Base-by-base conservation (phyloP, 2,113 vertebrate genomes). In the Lophius piscatorius region DNA sequence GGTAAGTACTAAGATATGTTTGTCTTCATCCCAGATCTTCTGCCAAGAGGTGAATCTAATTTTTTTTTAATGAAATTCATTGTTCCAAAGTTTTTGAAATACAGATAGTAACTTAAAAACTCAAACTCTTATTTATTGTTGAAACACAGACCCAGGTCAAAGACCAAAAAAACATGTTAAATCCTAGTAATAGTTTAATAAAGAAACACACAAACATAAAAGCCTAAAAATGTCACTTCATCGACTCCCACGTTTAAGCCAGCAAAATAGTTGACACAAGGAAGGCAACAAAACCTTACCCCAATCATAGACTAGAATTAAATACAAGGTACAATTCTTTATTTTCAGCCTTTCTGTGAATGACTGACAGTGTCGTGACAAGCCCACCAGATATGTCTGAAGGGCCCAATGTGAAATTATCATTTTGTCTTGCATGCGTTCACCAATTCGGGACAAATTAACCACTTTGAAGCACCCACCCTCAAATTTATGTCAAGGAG, bases 281-380 rank as follows among this genome's bases (percentile, higher is more conserved):
- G 70, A 84, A 89, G 69, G 63, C 63, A 58, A 68, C 63, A 13
- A 48, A 57, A 65, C 79, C 81, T 82, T 45, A 81, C 75, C 65
- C 47, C 51, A 70, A 82, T 82, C 57, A 82, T 71, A 87, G 59
- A 84, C 54, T 45, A 70, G 68, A 64, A 68, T 76, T 63, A 90
- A 90, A 89, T 90, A 90, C 77, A 76, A 88, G 82, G 87, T 88
- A 77, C 74, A 52, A 55, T 67, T 86, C 57, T 77, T 76, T 62
- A 68, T 57, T 56, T 78, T 81, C 78, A 82, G 83, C 73, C 82
- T 45, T 60, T 67, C 64, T 64, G 48, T 58, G 76, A 67, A 64
- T 79, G 82, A 82, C 79, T 76, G 77, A 88, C 81, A 84, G 87
- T 87, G 80, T 87, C 22, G 64, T 70, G 83, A 87, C 77, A 79